These are phyloP conservation scores for Microcebus lehilahytsara DNA, from an alignment of 2,113 vertebrate species.

Conservation along the genomic window DNA sequence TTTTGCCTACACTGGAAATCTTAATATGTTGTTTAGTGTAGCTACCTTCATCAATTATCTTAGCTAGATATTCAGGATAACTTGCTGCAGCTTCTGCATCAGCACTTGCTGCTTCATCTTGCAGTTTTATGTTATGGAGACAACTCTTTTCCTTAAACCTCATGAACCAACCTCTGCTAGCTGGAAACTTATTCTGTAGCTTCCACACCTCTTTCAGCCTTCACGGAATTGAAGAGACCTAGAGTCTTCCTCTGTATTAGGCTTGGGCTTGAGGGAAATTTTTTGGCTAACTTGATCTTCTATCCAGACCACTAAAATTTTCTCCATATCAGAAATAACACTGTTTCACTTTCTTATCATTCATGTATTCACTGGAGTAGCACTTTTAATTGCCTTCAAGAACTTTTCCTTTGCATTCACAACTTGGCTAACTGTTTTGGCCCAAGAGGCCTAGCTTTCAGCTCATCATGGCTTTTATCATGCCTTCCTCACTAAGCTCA, in stretches of 20 bases:
- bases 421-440: background rate
- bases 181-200: background rate
- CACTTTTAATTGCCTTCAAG: background rate
- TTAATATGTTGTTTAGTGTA: background rate
- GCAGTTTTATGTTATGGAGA: background rate
- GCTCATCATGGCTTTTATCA: background rate
- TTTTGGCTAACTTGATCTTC: background rate
- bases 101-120: background rate
- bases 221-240: background rate
- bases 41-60: background rate
- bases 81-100: background rate
- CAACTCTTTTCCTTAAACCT: background rate
- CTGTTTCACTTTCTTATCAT: background rate
- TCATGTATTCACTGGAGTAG: background rate
- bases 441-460: background rate
- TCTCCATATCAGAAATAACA: background rate
- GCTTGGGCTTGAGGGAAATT: background rate
- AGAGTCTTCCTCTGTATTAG: background rate
- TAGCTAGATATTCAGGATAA: background rate
- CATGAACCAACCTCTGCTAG: background rate
- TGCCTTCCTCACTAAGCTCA: background rate
- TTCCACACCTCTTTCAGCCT: background rate
- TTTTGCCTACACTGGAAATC: background rate
- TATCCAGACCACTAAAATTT: background rate
- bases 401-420: background rate